These are phyloP conservation scores for Trachurus trachurus DNA, from an alignment of 2,797 vertebrate species.

Conservation along the genomic window DNA sequence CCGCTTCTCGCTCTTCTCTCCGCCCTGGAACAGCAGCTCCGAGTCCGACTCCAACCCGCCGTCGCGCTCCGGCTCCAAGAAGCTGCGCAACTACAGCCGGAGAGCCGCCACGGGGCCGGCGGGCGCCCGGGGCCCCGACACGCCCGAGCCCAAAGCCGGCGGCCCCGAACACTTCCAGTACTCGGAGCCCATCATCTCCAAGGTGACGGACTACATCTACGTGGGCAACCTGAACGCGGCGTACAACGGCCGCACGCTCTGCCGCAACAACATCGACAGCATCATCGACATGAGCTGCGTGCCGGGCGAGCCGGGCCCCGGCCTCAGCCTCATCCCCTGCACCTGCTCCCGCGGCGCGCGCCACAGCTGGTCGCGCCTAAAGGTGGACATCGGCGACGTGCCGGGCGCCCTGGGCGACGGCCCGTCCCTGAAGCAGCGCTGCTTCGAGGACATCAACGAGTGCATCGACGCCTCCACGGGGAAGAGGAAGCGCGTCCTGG, in stretches of 20 bases:
- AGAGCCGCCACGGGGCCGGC: slow-evolving; percentile 73
- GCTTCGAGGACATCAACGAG: slow-evolving; percentile 88
- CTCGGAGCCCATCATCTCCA: slow-evolving; percentile 85
- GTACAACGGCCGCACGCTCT: slow-evolving; percentile 82
- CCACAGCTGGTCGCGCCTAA: slow-evolving; percentile 90
- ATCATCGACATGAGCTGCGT: slow-evolving; percentile 88
- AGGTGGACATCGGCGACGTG: slow-evolving; percentile 83
- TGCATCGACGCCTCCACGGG: slow-evolving; percentile 86
- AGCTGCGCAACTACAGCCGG: slow-evolving; percentile 79
- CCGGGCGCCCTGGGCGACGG: slow-evolving; percentile 69
- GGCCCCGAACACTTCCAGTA: slow-evolving; percentile 81
- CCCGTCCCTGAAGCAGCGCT: slow-evolving; percentile 78
- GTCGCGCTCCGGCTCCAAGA: slow-evolving; percentile 84
- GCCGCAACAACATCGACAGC: slow-evolving; percentile 87
- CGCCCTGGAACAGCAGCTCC: slow-evolving; percentile 83
- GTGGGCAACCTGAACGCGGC: slow-evolving; percentile 87
- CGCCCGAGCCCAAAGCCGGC: slow-evolving; percentile 65
- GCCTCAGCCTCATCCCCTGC: slow-evolving; percentile 86
- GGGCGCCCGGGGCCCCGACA: slow-evolving; percentile 63
- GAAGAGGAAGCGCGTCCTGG: slow-evolving; percentile 87
- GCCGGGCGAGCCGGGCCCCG: slow-evolving; percentile 80
- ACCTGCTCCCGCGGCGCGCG: slow-evolving; percentile 84
- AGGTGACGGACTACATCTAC: slow-evolving; percentile 87
- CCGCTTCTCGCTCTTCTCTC: slow-evolving; percentile 86
- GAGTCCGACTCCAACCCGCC: slow-evolving; percentile 85